Evolutionary conservation across 2,113 vertebrate genomes (phyloP), one percentile per base, ranked within the genome.

Genomic region (Lepisosteus oculatus): DNA sequence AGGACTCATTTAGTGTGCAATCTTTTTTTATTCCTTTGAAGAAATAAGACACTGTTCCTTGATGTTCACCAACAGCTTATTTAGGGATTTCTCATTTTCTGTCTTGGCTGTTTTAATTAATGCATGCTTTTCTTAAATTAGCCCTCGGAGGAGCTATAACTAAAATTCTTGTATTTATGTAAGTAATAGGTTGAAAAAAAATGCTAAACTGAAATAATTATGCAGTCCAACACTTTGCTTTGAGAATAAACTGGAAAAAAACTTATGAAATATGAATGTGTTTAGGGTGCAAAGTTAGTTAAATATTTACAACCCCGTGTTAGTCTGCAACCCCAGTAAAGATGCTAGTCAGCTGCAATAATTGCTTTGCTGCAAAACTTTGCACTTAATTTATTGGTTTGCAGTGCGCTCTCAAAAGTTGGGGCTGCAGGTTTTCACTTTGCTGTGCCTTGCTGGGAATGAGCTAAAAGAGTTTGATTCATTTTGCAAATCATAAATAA

Each of bases 171-270:
- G 86, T 92, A 90, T 93, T 93, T 92, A 92, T 90, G 86, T 86
- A 90, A 92, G 90, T 92, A 91, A 92, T 92, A 86, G 88, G 81
- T 89, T 83, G 83, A 79, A 75, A 85, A 84, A 85, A 87, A 81
- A 84, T 83, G 83, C 85, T 92, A 92, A 91, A 91, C 88, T 90
- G 89, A 88, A 88, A 91, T 91, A 92, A 92, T 92, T 91, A 93
- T 91, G 88, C 90, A 90, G 88, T 86, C 85, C 87, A 87, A 86
- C 89, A 84, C 86, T 89, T 88, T 89, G 90, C 90, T 90, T 87
- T 89, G 90, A 91, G 89, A 90, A 87, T 91, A 92, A 92, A 90
- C 85, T 85, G 88, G 84, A 91, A 90, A 77, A 75, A 76, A 76
- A 71, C 81, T 82, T 83, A 92, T 93, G 84, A 93, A 93, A 93